Evolutionary conservation across 2,113 vertebrate species (phyloP).

Genomic region (Toxostoma redivivum): DNA sequence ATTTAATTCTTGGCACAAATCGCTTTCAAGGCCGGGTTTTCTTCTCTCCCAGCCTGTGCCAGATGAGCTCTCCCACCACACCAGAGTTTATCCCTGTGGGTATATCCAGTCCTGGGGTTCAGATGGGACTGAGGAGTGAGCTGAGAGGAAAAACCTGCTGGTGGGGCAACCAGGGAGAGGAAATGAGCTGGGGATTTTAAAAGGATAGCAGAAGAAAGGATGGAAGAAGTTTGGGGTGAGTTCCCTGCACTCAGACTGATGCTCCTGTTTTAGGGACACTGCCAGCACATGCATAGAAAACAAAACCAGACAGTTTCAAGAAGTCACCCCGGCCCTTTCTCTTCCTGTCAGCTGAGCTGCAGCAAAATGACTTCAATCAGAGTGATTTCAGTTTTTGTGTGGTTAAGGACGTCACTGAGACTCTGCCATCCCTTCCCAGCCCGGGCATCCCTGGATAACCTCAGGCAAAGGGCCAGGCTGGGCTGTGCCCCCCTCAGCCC

Average conservation of each 20-base stretch:
- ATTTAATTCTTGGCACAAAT: not conserved
- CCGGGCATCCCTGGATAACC: fast-evolving
- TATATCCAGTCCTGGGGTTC: not conserved
- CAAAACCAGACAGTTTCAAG: not conserved
- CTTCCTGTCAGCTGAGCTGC: not conserved
- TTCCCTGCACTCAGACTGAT: fast-evolving
- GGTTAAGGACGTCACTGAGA: fast-evolving
- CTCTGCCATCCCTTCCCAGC: not conserved
- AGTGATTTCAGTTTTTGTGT: fast-evolving
- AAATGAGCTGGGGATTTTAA: not conserved
- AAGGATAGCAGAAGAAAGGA: not conserved
- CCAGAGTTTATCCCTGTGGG: not conserved
- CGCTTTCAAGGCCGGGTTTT: not conserved
- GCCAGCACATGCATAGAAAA: fast-evolving
- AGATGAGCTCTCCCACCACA: not conserved
- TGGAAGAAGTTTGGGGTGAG: fast-evolving
- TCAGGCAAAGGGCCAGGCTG: not conserved
- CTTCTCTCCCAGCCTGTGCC: not conserved
- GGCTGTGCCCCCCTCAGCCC: not conserved
- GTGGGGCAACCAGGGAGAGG: not conserved
- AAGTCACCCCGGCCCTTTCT: not conserved
- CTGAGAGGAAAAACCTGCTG: not conserved
- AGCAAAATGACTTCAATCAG: not conserved
- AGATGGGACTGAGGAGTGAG: not conserved
- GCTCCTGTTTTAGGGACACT: fast-evolving